A percentile compares a stretch with the other conserved stretches of the same genome.
phyloP scores from a whole-genome alignment of 2,888 invertebrate species.

The Agrilus biguttatus region DNA sequence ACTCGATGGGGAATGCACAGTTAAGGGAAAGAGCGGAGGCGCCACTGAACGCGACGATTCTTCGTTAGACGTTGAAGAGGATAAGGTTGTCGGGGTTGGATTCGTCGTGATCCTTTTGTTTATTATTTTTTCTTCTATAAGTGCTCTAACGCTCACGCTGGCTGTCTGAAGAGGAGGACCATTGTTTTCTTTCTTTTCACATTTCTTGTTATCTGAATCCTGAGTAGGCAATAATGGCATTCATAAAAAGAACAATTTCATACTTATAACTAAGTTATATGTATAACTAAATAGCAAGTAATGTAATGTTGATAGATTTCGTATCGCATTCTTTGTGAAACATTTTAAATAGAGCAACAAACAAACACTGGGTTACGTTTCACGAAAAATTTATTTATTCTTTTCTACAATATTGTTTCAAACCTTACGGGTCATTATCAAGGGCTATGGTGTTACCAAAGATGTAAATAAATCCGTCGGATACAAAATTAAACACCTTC shows the following conservation, averaged over 20 bases:
- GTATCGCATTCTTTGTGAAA: too few species aligned
- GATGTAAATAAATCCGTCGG: too few species aligned
- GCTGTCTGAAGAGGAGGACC: constrained; percentile 85
- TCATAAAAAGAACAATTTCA: neutral
- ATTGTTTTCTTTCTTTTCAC: constrained; percentile 68
- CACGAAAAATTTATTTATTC: too few species aligned
- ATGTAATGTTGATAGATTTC: too few species aligned
- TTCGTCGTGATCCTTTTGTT: constrained; percentile 59
- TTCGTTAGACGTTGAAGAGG: constrained; percentile 11
- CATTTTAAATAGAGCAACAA: too few species aligned
- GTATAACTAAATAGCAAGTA: too few species aligned
- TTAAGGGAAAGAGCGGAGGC: constrained; percentile 30
- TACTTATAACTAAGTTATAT: too few species aligned
- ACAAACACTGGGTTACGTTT: too few species aligned
- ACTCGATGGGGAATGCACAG: constrained; percentile 31
- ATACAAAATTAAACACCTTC: too few species aligned
- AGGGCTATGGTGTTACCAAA: too few species aligned
- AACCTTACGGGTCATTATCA: too few species aligned
- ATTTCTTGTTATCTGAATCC: constrained; percentile 76
- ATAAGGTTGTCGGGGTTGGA: constrained; percentile 16
- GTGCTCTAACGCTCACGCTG: constrained; percentile 75
- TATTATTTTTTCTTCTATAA: constrained; percentile 88
- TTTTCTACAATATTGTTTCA: too few species aligned
- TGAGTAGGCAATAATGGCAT: constrained; percentile 21
- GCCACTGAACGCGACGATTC: constrained; percentile 21